phyloP scores from a whole-genome alignment of 35 echinoderm and acorn worm species.

The Hemicentrotus pulcherrimus region DNA sequence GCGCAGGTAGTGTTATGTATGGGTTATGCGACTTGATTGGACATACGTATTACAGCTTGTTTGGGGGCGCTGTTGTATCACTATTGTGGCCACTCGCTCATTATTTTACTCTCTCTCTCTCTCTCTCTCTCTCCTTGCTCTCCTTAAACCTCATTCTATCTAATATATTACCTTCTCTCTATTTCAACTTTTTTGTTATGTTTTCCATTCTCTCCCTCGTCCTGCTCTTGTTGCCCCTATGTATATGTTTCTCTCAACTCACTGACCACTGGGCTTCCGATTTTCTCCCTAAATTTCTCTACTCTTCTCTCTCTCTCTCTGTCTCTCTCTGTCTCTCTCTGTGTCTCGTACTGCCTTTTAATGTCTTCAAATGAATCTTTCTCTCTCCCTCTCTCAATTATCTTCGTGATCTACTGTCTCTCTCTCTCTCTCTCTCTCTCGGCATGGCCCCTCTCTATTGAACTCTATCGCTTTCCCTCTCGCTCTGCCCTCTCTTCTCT shows the following conservation, averaged over 20 bases:
- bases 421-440: background rate
- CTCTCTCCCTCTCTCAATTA: background rate
- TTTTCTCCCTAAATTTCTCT: too few relatives aligned
- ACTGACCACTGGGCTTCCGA: too few relatives aligned
- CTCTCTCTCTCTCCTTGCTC: background rate
- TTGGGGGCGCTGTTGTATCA: conserved; percentile 6
- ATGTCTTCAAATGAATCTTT: background rate
- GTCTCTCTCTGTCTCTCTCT: background rate
- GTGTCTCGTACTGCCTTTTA: background rate
- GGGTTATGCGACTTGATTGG: background rate
- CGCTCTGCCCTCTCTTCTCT: background rate
- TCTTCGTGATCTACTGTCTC: background rate
- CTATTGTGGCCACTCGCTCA: background rate
- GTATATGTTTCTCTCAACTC: too few relatives aligned
- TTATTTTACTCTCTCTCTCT: background rate
- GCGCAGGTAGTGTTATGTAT: background rate
- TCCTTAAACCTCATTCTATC: background rate
- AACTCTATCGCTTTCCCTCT: background rate
- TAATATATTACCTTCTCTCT: background rate
- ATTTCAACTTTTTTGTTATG: background rate
- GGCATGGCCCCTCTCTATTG: background rate
- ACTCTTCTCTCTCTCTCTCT: background rate
- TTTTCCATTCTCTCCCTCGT: background rate
- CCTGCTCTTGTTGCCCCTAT: background rate
- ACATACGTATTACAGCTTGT: background rate